A percentile compares a stretch with the other conserved stretches of the same genome.
Conservation (phyloP, 2,888 invertebrate species). For the Campaea margaritaria region DNA sequence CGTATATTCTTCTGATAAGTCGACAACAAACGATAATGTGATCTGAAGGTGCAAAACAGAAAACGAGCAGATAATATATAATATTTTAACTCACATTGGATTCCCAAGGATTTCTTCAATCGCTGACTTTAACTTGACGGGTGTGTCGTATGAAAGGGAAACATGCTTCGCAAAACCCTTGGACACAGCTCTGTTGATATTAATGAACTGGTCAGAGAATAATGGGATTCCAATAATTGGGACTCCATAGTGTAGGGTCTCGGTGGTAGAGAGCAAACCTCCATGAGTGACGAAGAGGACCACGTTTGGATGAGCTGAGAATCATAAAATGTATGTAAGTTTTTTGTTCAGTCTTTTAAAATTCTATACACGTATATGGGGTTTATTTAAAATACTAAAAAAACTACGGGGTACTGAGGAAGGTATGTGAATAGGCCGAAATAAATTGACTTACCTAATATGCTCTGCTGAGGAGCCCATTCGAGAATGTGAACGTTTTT, state of each 20-base stretch:
- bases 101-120: slow-evolving; percentile 53
- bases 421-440: no score
- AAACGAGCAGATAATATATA: no score
- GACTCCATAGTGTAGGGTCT: slow-evolving; percentile 61
- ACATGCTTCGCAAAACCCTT: slow-evolving; percentile 60
- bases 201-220: slow-evolving; percentile 63
- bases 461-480: slow-evolving; percentile 73
- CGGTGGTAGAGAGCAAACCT: slow-evolving; percentile 59
- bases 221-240: slow-evolving; percentile 63
- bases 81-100: slow-evolving; percentile 45
- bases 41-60: no score
- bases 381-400: no score
- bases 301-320: slow-evolving; percentile 60
- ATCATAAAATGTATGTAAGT: neutral
- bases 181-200: slow-evolving; percentile 56
- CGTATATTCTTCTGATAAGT: no score
- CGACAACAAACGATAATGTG: no score
- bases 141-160: slow-evolving; percentile 37
- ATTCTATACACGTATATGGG: neutral
- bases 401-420: no score
- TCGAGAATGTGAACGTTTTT: slow-evolving; percentile 64
- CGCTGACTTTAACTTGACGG: slow-evolving; percentile 51
- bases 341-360: neutral
- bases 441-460: slow-evolving; percentile 56
- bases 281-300: slow-evolving; percentile 61